Evolutionary conservation across 2,888 invertebrate genomes (phyloP).

Genomic region (Aphidius colemani): DNA sequence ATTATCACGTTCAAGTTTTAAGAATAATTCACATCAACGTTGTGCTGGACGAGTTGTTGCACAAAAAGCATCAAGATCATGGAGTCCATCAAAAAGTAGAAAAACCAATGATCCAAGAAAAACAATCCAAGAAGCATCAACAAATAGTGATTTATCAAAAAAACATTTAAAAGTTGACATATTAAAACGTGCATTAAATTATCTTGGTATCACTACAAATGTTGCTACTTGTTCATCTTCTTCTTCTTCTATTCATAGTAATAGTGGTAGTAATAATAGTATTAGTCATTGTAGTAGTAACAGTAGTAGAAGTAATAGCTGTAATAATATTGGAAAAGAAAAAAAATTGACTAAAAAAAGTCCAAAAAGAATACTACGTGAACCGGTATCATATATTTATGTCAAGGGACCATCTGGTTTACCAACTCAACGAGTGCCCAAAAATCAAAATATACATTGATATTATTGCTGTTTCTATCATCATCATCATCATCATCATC

Average conservation of each 20-base stretch:
- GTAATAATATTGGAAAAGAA: conserved; percentile 57
- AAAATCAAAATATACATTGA: conserved; percentile 55
- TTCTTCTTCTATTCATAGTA: not conserved
- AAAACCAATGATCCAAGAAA: too few species aligned
- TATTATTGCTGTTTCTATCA: not conserved
- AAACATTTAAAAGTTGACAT: conserved; percentile 68
- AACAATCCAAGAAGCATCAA: too few species aligned
- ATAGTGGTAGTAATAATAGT: conserved; percentile 5
- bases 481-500: conserved; percentile 33
- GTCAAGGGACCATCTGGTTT: conserved; percentile 80
- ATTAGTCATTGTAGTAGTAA: conserved; percentile 22
- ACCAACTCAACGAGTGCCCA: conserved; percentile 80
- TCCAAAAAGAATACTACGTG: conserved; percentile 76
- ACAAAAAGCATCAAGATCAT: conserved; percentile 47
- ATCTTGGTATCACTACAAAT: conserved; percentile 52
- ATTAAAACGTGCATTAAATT: conserved; percentile 74
- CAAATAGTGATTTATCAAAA: conserved; percentile 60
- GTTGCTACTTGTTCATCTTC: too few species aligned
- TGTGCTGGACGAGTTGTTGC: too few species aligned
- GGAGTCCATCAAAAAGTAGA: conserved; percentile 43
- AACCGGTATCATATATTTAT: conserved; percentile 80
- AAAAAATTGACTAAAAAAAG: conserved; percentile 59
- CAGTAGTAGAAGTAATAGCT: conserved; percentile 41
- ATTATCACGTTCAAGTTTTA: conserved; percentile 38
- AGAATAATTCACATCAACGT: conserved; percentile 21